These are phyloP conservation scores for Carassius gibelio DNA, from an alignment of 2,113 vertebrate species.

Conservation along the genomic window DNA sequence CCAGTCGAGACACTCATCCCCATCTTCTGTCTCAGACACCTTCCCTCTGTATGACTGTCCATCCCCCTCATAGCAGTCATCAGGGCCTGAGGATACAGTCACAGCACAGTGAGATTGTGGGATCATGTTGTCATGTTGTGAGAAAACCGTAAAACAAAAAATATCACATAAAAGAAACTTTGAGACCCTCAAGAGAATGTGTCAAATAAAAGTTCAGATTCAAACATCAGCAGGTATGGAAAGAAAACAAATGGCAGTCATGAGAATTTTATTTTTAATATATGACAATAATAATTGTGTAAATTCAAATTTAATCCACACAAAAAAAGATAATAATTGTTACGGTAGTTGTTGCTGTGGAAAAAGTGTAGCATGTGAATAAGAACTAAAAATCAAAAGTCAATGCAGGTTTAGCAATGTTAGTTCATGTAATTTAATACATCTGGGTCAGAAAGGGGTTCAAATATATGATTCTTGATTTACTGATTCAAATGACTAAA, in stretches of 20 bases:
- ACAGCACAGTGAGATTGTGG: not conserved
- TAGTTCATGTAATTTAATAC: no score
- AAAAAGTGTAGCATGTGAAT: no score
- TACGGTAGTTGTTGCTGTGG: no score
- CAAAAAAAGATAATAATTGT: no score
- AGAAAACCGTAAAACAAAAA: not conserved
- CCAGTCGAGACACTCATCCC: slow-evolving; percentile 74
- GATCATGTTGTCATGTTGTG: not conserved
- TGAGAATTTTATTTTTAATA: no score
- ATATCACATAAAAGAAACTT: not conserved
- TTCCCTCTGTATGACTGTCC: slow-evolving; percentile 75
- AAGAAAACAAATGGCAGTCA: not conserved
- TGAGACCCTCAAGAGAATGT: not conserved
- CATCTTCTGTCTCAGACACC: slow-evolving; percentile 71
- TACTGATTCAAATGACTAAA: no score
- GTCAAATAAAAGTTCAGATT: not conserved
- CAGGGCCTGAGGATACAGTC: slow-evolving; percentile 59
- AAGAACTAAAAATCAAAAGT: no score
- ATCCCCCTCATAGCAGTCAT: slow-evolving; percentile 72
- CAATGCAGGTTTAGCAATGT: no score
- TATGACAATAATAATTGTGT: not conserved
- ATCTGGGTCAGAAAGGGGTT: no score
- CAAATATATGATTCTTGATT: no score
- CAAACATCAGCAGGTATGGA: not conserved
- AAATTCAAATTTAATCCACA: not conserved